Conservation (phyloP, 2,113 vertebrate genomes). For the Pyrgilauda ruficollis region DNA sequence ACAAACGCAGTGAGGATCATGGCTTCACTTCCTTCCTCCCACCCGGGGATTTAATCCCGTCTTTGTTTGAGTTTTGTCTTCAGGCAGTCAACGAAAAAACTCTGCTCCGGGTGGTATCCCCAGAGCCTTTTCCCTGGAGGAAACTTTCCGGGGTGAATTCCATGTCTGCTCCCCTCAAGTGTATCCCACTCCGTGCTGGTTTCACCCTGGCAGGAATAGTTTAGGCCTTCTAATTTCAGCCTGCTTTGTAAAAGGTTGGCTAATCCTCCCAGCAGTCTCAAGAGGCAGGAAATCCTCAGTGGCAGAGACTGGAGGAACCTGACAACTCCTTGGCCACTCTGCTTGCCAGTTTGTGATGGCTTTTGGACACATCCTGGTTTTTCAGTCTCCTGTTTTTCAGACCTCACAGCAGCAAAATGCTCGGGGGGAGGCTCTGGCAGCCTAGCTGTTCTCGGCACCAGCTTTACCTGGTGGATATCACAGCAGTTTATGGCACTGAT, state of each 20-base stretch:
- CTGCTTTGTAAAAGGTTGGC: not conserved
- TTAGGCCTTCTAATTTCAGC: slow-evolving; percentile 35
- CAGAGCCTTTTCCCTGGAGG: not conserved
- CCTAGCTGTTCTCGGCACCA: not conserved
- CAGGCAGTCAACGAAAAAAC: not conserved
- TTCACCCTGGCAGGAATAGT: not conserved
- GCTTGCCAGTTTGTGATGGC: not conserved
- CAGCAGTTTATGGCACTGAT: rapidly evolving
- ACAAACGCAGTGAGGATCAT: not conserved
- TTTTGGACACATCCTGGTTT: not conserved
- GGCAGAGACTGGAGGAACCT: not conserved
- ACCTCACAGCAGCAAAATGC: not conserved
- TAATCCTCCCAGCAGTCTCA: not conserved
- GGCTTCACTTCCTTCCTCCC: slow-evolving; percentile 36
- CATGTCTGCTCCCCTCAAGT: not conserved
- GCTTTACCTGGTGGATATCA: rapidly evolving
- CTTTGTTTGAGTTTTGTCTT: not conserved
- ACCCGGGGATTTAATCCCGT: not conserved
- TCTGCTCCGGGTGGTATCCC: not conserved
- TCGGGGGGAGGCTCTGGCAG: not conserved
- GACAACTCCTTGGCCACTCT: not conserved
- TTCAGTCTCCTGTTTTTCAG: not conserved
- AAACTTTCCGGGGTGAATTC: not conserved
- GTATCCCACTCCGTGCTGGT: not conserved
- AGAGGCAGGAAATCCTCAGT: slow-evolving; percentile 12